phyloP scores from a whole-genome alignment of 2,797 vertebrate species.

The Lagocephalus sceleratus region DNA sequence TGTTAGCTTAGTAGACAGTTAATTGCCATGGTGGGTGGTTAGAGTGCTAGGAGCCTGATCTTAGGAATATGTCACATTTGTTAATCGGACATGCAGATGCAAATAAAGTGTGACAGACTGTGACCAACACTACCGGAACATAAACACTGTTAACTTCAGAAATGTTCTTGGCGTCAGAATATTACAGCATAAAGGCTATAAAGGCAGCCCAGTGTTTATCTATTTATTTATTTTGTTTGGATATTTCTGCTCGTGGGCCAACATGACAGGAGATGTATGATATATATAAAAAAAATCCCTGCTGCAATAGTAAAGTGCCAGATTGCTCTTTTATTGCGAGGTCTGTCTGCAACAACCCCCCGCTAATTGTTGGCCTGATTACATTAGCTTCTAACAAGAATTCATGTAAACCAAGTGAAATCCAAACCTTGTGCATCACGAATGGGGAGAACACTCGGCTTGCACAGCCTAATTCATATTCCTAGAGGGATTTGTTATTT shows the following conservation, averaged over 20 bases:
- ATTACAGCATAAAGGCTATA: conserved; percentile 66
- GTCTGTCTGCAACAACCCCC: conserved; percentile 47
- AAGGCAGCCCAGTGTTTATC: conserved; percentile 72
- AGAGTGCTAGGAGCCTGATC: conserved; percentile 74
- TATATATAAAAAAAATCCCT: conserved; percentile 49
- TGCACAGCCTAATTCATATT: conserved; percentile 70
- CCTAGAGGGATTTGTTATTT: conserved; percentile 71
- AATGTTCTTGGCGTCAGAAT: conserved; percentile 72
- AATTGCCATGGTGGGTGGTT: conserved; percentile 78
- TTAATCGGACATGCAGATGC: conserved; percentile 74
- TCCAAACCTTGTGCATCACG: conserved; percentile 27
- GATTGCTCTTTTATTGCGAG: conserved; percentile 55
- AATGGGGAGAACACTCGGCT: conserved; percentile 37
- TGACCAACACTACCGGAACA: conserved; percentile 66
- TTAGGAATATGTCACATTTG: conserved; percentile 75
- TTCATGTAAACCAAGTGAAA: conserved; percentile 54
- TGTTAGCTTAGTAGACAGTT: conserved; percentile 78
- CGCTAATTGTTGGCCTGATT: conserved; percentile 61
- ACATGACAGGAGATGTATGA: conserved; percentile 60
- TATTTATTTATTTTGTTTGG: conserved; percentile 74
- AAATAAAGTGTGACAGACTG: conserved; percentile 75
- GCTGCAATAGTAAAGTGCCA: conserved; percentile 56
- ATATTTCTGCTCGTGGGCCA: conserved; percentile 64
- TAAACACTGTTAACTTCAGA: conserved; percentile 73
- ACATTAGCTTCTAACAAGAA: conserved; percentile 45